Conservation (phyloP, 2,113 vertebrate species). For the Arenaria interpres region DNA sequence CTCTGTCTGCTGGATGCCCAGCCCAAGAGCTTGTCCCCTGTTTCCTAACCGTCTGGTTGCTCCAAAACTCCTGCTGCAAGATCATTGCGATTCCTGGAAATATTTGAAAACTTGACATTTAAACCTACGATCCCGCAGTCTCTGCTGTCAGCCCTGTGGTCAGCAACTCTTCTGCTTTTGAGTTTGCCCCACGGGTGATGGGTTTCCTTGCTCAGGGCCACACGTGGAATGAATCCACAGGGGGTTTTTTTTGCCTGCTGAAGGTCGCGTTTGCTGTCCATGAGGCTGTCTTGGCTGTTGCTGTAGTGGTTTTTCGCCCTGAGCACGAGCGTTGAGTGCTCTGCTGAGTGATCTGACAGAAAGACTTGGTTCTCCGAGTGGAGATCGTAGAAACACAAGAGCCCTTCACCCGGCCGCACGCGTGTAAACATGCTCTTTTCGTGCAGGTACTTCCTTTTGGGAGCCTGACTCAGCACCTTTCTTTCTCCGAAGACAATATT, state of each 20-base stretch:
- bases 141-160: not conserved
- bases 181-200: fast-evolving
- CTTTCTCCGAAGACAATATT: not conserved
- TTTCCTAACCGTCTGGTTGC: not conserved
- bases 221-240: fast-evolving
- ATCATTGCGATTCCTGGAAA: not conserved
- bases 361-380: not conserved
- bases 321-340: not conserved
- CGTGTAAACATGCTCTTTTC: not conserved
- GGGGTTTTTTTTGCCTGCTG: not conserved
- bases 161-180: not conserved
- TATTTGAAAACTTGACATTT: no score
- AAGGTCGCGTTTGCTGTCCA: not conserved
- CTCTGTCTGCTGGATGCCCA: not conserved
- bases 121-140: fast-evolving
- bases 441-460: not conserved
- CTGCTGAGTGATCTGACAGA: not conserved
- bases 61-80: not conserved
- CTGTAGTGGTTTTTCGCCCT: not conserved
- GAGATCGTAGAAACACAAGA: not conserved
- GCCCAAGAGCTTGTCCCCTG: not conserved
- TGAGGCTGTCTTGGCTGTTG: not conserved
- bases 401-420: fast-evolving
- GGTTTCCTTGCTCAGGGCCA: not conserved
- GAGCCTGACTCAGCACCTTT: not conserved